Evolutionary conservation across 2,888 invertebrate genomes (phyloP), one percentile per base, ranked within the genome.

Genomic region (Tridacna crocea): DNA sequence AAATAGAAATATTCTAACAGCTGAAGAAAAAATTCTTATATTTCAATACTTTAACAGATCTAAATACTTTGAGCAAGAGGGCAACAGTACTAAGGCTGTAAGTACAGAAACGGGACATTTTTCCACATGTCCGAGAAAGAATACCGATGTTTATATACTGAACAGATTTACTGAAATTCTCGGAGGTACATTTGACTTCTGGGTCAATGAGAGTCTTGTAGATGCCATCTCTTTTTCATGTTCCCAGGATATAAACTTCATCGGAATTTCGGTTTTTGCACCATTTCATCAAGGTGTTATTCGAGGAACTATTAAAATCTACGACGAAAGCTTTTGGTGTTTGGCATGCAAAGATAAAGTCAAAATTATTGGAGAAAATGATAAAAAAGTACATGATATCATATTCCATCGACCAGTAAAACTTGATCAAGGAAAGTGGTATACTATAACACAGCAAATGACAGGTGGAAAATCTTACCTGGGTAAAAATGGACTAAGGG

Each of bases 1-100:
- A 92, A 93, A 94, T 13, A 95, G 95, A 66, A 95, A 95, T 0
- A 94, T 96, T 61, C 93, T 96, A 24, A 94, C 95, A 61, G 95
- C 95, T 82, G 94, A 95, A 51, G 96, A 96, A 88, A 95, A 92
- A 51, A 90, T 92, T 36, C 86, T 91, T n/a, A 84, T 95, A 12
- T 86, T 80, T 76, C 86, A 84, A 36, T 26, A 70, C 17, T 75
- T 75, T 26, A 72, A 61, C 51, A 58, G 66, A 60, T 74, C 79
- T 15, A 60, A 48, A 22, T n/a, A 60, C 13, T 26, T 60, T 10
- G n/a, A 73, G 15, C 73, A 58, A 46, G 58, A 60, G 15, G 60
- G 11, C 4, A 24, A 11, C 3, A 15, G 24, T 58, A 75, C 74
- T 24, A 76, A 76, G 19, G 51, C 46, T 24, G 13, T 48, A 24